Evolutionary conservation across 2,797 vertebrate species (phyloP), one percentile per base, ranked within the genome.

Genomic region (Channallabes apus): DNA sequence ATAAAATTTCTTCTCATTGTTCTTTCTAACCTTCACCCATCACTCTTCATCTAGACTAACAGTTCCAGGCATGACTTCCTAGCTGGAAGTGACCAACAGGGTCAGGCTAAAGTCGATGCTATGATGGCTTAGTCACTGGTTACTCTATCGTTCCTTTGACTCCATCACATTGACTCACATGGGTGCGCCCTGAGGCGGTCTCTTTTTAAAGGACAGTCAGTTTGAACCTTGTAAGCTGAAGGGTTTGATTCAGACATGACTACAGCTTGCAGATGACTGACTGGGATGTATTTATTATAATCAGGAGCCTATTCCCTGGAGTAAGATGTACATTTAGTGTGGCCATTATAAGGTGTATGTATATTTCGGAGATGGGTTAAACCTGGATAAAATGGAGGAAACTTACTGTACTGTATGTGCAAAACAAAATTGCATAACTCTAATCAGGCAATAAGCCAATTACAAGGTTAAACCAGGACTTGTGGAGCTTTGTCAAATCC

Each of bases 31-130:
- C 65, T 79, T 84, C 12, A 32, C 68, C 86, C 91, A 92, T 93
- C 92, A 92, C 85, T 91, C 92, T 93, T 92, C 90, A 90, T 90
- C 87, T 87, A 86, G 77, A 91, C 91, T 59, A 87, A 89, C 82
- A 4, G 85, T 83, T 81, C 83, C 84, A 77, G 64, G 82, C 65
- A 54, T 69, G 80, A 67, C 59, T 62, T 68, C 76, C 84, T 81
- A 24, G 90, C 84, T 75, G 87, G 87, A 91, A 86, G 67, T 32
- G 83, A 65, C 85, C 89, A 93, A 93, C 88, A 93, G 92, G 93
- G 93, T 94, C 92, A 94, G 91, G 91, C 91, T 90, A 89, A 56
- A 86, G 91, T 91, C 86, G 88, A 93, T 46, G 32, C 46, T 15
- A 59, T 82, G 83, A 85, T 85, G 85, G 82, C 82, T 83, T 87